Percentiles rank a stretch among this genome's conserved stretches.
These are phyloP conservation scores for Triplophysa siluroides DNA, from an alignment of 2,113 vertebrate genomes.

Conservation along the genomic window DNA sequence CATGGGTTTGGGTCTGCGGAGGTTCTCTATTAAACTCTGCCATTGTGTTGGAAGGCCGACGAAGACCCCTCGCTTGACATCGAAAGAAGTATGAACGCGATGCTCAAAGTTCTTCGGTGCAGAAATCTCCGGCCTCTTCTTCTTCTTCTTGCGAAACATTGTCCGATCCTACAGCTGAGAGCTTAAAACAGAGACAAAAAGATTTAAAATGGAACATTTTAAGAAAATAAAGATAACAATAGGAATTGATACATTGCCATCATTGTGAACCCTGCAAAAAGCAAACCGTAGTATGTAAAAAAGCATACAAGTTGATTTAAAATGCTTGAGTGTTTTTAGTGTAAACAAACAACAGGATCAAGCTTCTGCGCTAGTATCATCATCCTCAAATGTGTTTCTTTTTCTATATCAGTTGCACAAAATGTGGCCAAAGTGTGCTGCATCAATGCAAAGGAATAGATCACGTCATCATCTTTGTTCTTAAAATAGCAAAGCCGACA, in stretches of 20 bases:
- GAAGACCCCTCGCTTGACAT: conserved; percentile 89
- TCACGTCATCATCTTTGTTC: conserved; percentile 18
- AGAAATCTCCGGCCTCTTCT: conserved; percentile 98
- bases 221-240: background rate
- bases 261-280: background rate
- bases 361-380: too few species aligned
- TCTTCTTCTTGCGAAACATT: conserved; percentile 99
- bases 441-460: conserved; percentile 9
- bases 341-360: too few species aligned
- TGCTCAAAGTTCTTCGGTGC: conserved; percentile 97
- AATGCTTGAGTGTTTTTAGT: too few species aligned
- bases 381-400: background rate
- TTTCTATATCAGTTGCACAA: background rate
- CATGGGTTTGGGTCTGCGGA: conserved; percentile 91
- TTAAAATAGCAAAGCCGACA: conserved; percentile 11
- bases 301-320: background rate
- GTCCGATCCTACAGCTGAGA: conserved; percentile 62
- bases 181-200: conserved; percentile 46
- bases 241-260: background rate
- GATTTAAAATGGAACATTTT: background rate
- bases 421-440: conserved; percentile 1
- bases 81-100: conserved; percentile 96
- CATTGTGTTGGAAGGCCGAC: conserved; percentile 95
- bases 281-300: too few species aligned
- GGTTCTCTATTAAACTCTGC: conserved; percentile 94